Evolutionary conservation across 1,140 invertebrate species (phyloP), one percentile per base, ranked within the genome.

Genomic region (Drosophila rufa): DNA sequence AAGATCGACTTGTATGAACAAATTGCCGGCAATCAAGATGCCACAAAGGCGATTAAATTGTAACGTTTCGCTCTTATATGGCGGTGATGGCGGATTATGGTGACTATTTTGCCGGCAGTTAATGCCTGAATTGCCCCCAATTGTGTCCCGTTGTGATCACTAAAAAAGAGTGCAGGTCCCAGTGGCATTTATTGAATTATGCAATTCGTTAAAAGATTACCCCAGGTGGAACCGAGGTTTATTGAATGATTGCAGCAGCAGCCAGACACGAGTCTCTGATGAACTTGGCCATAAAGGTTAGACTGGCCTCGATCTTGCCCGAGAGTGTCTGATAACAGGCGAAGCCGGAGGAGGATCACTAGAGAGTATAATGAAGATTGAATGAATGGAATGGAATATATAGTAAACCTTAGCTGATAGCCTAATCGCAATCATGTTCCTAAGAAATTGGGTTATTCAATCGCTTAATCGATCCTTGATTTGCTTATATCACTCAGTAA

Each of bases 151-250:
- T 60, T 73, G 69, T 53, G 33, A 50, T 45, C 47, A 47, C n/a
- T 17, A 33, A 25, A 25, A 42, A 38, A 14, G 19, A 38, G 45
- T 43, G 45, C 61, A 51, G 36, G 56, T 75, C 50, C 57, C 57
- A 68, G 68, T 75, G 14, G 33, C 36, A 87, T 82, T 87, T 87
- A 87, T 87, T 89, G 76, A 86, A 86, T 86, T 86, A 86, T 86
- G 83, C 83, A 86, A 86, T 86, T 86, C 80, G 83, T 83, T 66
- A 89, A 86, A 87, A 86, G 80, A 86, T 86, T 86, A 86, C 79
- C 50, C 48, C 57, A 66, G 76, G 56, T 83, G 58, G 64, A 67
- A 61, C 42, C 38, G 33, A 51, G 61, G 61, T 86, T 86, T 83
- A 89, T 87, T 87, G 71, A 86, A 86, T 80, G 83, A 86, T 86